Conservation (phyloP, 2,113 vertebrate genomes). For the Rhagologus leucostigma region DNA sequence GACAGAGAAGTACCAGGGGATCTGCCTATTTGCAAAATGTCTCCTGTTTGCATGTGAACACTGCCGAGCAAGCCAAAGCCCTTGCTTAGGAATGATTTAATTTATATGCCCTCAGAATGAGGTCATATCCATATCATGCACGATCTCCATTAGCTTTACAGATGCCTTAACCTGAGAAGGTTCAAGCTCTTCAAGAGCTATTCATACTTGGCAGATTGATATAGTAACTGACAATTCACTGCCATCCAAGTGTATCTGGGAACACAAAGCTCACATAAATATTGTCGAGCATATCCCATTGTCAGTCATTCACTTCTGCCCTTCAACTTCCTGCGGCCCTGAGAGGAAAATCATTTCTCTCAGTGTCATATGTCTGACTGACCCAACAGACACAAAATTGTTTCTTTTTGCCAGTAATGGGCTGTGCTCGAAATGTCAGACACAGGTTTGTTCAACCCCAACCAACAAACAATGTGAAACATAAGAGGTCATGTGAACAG, state of each 20-base stretch:
- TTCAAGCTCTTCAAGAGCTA: slow-evolving; percentile 62
- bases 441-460: not conserved
- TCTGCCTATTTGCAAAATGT: not conserved
- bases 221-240: slow-evolving; percentile 78
- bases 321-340: slow-evolving; percentile 65
- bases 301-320: slow-evolving; percentile 71
- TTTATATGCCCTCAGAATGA: slow-evolving; percentile 72
- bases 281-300: slow-evolving; percentile 74
- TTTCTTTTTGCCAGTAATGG: not conserved
- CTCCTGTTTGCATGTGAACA: slow-evolving; percentile 47
- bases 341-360: slow-evolving; percentile 66
- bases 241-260: slow-evolving; percentile 75
- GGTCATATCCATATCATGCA: slow-evolving; percentile 77
- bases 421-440: not conserved
- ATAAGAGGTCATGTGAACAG: not conserved
- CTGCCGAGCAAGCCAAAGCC: not conserved
- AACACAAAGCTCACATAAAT: slow-evolving; percentile 80
- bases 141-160: slow-evolving; percentile 66
- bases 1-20: not conserved
- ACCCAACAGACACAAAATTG: slow-evolving; percentile 7
- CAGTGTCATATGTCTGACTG: slow-evolving; percentile 4
- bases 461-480: not conserved
- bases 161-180: slow-evolving; percentile 73
- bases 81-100: slow-evolving; percentile 58
- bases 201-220: slow-evolving; percentile 82